Base-by-base conservation (phyloP, 2,113 vertebrate species). In the Condylura cristata region DNA sequence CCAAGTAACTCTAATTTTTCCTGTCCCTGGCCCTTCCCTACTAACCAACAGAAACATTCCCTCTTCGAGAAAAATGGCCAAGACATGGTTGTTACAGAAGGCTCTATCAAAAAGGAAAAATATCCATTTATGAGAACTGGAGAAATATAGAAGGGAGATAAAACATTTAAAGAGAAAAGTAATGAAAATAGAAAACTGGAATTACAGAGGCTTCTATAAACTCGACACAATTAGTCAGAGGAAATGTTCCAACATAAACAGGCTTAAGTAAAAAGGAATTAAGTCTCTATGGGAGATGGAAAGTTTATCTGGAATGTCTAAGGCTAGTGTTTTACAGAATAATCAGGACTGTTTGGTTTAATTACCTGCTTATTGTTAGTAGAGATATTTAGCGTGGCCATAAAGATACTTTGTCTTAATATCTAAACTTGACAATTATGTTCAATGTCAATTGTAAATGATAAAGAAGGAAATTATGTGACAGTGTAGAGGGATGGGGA, bases 161-260 rank as follows among this genome's bases (percentile, higher is more conserved):
- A 91, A 92, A 51, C 12, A 41, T 74, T 91, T 74, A 72, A 58
- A 91, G 34, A 84, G 46, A 89, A 86, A 65, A 93, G 8, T 68
- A 94, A 86, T 58, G n/a, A 63, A 89, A 60, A 16, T 8, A 37
- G 30, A 86, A 83, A 24, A 56, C 5, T 87, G 63, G 39, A 63
- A 72, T 80, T 51, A 37, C 14, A 60, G 14, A 10, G 17, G 16
- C 11, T 34, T 78, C 60, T 41, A 26, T 68, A 58, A 72, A 32
- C 13, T 84, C 22, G 24, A 8, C 18, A 51, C 11, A 53, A 37
- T 8, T 2, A 94, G 30, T 34, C 56, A 72, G 61, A 89, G 80
- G 70, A 71, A 96, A 89, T 89, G 44, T 61, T 41, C 37, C 12
- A 51, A 72, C n/a, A 76, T n/a, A 30, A 88, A 66, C 12, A 48